Evolutionary conservation across 2,888 invertebrate genomes (phyloP).

Genomic region (Copidosoma aretas): DNA sequence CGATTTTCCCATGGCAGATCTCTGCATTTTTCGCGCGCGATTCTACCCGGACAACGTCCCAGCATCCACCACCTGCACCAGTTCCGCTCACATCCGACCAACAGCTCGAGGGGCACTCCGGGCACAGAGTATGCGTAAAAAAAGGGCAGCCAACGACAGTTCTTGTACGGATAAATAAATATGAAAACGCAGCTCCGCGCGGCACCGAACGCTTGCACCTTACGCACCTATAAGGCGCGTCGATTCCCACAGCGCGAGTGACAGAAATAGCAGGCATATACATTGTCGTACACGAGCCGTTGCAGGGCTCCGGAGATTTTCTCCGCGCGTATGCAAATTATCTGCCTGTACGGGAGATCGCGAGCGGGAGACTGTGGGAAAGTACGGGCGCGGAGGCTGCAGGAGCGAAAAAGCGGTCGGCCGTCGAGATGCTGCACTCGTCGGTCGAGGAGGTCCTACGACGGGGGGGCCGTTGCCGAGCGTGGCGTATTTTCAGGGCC

Average conservation of each 20-base stretch:
- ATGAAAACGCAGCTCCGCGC: constrained; percentile 35
- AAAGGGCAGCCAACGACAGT: not conserved
- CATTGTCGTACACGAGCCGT: not conserved
- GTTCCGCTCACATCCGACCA: too few species aligned
- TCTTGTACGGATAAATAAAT: constrained; percentile 34
- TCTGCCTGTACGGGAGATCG: not conserved
- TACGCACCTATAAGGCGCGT: not conserved
- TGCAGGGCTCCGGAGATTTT: constrained; percentile 28
- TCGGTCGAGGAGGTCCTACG: not conserved
- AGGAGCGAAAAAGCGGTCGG: constrained; percentile 30
- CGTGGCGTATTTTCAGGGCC: constrained; percentile 34
- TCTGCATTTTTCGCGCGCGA: constrained; percentile 2
- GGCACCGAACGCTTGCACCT: not conserved
- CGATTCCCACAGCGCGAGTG: constrained; percentile 24
- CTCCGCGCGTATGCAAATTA: constrained; percentile 38
- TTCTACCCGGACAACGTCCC: too few species aligned
- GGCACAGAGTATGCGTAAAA: constrained; percentile 12
- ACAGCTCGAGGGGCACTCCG: constrained; percentile 7
- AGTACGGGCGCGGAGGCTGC: constrained; percentile 12
- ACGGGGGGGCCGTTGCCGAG: not conserved
- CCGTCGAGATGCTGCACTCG: constrained; percentile 14
- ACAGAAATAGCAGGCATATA: not conserved
- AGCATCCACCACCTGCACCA: too few species aligned
- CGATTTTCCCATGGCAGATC: constrained; percentile 21
- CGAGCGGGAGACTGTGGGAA: constrained; percentile 35